Evolutionary conservation across 1,140 invertebrate species (phyloP), one percentile per base, ranked within the genome.

Genomic region (Dreissena rostriformis): DNA sequence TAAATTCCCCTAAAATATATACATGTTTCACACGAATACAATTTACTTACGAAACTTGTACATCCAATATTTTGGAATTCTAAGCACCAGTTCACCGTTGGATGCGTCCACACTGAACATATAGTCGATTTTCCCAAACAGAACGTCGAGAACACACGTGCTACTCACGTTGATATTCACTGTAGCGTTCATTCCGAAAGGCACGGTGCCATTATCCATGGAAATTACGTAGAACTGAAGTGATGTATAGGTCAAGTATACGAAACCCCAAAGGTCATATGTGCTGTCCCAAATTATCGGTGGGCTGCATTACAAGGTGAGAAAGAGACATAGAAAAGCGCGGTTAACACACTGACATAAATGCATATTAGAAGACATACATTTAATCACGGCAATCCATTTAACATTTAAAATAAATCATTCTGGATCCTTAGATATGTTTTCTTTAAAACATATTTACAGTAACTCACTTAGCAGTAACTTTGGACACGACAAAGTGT

Each of bases 41-140:
- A n/a, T n/a, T n/a, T n/a, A 85, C 88, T 86, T 76, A 89, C 88
- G 26, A 57, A 86, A 89, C 1, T 87, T 76, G 67, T 86, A 86
- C 8, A 85, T 67, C 57, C 77, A 88, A 61, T 89, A 89, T 65
- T 76, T 73, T 8, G 88, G 88, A 28, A 88, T 78, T 22, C 73
- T 53, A 2, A 84, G 29, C 6, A 83, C 72, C n/a, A 63, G 55
- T 4, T 83, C 75, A 15, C 87, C 87, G 15, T 70, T 88, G 19
- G 70, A 65, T 2, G 71, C 28, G 80, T 89, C 70, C 11, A 88
- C 78, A 28, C 51, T 19, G 26, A 87, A 83, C 26, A 70, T 51
- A 66, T 85, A 83, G 7, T 28, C 51, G 26, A 88, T 86, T 28
- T 68, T 66, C 28, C 86, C 82, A 71, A 82, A 89, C n/a, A 81